Base-by-base conservation (phyloP, 1,140 invertebrate species). In the Xylocopa sonorina region DNA sequence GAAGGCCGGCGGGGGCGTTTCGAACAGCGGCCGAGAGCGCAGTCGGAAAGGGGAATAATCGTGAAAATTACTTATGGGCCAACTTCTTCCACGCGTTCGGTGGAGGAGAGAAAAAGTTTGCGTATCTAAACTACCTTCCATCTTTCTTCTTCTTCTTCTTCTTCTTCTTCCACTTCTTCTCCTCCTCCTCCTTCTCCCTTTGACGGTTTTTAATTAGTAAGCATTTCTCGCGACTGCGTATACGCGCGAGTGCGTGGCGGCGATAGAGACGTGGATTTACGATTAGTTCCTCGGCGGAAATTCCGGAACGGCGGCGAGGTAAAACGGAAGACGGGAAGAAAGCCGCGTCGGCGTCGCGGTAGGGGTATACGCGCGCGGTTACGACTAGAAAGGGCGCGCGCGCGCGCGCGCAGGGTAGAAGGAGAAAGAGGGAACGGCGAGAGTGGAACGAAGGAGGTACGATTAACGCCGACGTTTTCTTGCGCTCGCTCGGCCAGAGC, bases 391-490 rank as follows among this genome's bases (percentile, higher is more conserved):
- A 16, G 12, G 12, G 27, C 0, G 24, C 5, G 14, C 3, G 18
- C 4, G 24, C 7, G 73, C 10, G 53, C 5, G 14, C 3, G 18
- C 4, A 12, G 14, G 73, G 6, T 38, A 27, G n/a, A 57, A 55
- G 3, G 34, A 58, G 43, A 29, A 16, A 50, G 34, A 16, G 16
- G 14, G 16, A 46, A 29, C n/a, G 41, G 50, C n/a, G 29, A 64
- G 12, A 46, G 34, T 50, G 29, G 29, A 60, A 55, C 24, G 21
- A 50, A 34, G 10, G 41, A 57, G 32, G 32, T 29, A 67, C 88
- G 87, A 86, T 88, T 88, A 88, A 82, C 88, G 87, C 76, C 79
- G 78, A 86, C 83, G 77, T 82, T 84, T 86, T 82, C 80, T 87
- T 86, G 75, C 78, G 83, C 76, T 68, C 64, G 84, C 82, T 87